Evolutionary conservation across 2,797 vertebrate species (phyloP), one percentile per base, ranked within the genome.

Genomic region (Sebastes hubbsi): DNA sequence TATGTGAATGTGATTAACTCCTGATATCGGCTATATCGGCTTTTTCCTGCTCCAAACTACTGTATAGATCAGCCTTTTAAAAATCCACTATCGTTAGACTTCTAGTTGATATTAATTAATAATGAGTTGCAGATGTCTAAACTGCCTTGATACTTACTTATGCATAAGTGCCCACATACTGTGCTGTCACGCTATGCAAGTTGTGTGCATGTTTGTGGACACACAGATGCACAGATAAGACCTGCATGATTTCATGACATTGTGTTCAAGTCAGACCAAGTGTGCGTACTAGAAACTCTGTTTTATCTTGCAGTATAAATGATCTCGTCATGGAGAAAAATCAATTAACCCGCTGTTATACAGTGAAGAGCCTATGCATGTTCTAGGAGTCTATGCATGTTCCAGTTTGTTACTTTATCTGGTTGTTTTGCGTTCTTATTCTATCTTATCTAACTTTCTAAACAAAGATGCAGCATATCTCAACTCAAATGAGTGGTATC

Each of bases 61-160:
- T 42, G 7, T 46, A 46, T 46, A 20, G 8, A 46, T 46, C 0
- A 46, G 16, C 42, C 42, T 46, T 46, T 46, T 46, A 18, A 20
- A 18, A 49, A 49, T 49, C 18, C 46, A 8, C 46, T 49, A 49
- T 49, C 46, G 16, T 18, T 49, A 18, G 46, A 49, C 46, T 18
- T 49, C 16, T 49, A 49, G 2, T 12, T 69, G 10, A 16, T 68
- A 38, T 77, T 20, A 59, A 65, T 81, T 56, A 9, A 34, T 54
- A 34, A 77, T 34, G 32, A 77, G 25, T 55, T 66, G 70, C 55
- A 61, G 36, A 80, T 76, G 65, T 62, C 30, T 38, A 18, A 56
- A 34, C 7, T 1, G 27, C n/a, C 42, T 54, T 60, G 6, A 60
- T 62, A 20, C 22, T 68, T 32, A 60, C 20, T 29, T 12, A 36